Evolutionary conservation across 2,888 invertebrate species (phyloP).

Genomic region (Zhuqinia jingwanae): DNA sequence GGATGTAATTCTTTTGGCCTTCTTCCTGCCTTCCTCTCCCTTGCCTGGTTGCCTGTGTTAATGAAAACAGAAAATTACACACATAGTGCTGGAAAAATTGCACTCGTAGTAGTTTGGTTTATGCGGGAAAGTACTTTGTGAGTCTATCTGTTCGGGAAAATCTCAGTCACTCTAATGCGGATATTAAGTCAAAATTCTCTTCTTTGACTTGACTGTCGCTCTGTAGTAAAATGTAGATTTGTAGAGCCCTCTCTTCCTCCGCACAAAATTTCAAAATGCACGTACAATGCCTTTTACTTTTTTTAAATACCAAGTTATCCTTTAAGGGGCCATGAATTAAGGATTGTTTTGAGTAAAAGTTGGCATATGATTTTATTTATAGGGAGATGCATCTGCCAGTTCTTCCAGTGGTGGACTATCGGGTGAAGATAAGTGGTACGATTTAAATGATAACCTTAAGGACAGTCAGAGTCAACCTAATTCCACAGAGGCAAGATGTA

Average conservation of each 20-base stretch:
- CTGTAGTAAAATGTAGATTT: slow-evolving; percentile 58
- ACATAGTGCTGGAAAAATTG: slow-evolving; percentile 44
- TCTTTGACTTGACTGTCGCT: slow-evolving; percentile 41
- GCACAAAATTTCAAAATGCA: slow-evolving; percentile 67
- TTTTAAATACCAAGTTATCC: neutral
- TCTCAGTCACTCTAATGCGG: neutral
- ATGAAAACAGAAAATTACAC: slow-evolving; percentile 21
- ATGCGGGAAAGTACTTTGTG: slow-evolving; percentile 35
- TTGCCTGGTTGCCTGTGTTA: slow-evolving; percentile 34
- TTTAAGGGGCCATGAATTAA: neutral
- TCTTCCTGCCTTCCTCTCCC: slow-evolving; percentile 16
- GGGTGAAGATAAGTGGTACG: slow-evolving; percentile 85
- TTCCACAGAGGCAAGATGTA: slow-evolving; percentile 68
- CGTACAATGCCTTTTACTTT: slow-evolving; percentile 63
- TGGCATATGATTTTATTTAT: slow-evolving; percentile 7
- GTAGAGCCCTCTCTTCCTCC: slow-evolving; percentile 48
- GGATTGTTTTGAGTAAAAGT: neutral
- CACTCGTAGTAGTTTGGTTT: slow-evolving; percentile 4
- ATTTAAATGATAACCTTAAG: slow-evolving; percentile 80
- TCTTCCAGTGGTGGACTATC: slow-evolving; percentile 85
- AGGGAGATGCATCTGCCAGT: slow-evolving; percentile 84
- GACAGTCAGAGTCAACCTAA: slow-evolving; percentile 75
- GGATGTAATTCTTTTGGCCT: slow-evolving; percentile 51
- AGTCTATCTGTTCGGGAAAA: slow-evolving; percentile 4
- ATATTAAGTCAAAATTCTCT: slow-evolving; percentile 38